Evolutionary conservation across 2,113 vertebrate species (phyloP).

Genomic region (Apodemus speciosus): DNA sequence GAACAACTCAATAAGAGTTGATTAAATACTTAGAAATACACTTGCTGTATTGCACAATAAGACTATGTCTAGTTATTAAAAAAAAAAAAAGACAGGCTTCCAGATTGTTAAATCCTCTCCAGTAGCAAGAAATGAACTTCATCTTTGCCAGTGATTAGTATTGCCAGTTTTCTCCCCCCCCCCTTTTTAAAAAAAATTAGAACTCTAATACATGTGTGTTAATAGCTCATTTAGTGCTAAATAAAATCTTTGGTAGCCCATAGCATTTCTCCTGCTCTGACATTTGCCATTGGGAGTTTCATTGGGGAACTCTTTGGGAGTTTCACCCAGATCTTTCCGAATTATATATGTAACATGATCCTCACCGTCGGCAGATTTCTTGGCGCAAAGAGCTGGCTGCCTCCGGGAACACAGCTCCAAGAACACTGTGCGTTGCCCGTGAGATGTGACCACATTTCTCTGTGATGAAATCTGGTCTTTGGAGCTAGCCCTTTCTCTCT

Average conservation of each 20-base stretch:
- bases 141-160: constrained; percentile 2
- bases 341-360: constrained; percentile 28
- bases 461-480: constrained; percentile 27
- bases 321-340: not conserved
- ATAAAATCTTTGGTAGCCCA: constrained; percentile 30
- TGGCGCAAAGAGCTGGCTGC: constrained; percentile 32
- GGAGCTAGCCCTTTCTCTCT: constrained; percentile 22
- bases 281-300: not conserved
- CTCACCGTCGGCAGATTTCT: constrained; percentile 46
- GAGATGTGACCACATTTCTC: constrained; percentile 22
- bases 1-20: constrained; percentile 29
- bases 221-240: not conserved
- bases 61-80: not conserved
- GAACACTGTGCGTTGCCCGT: constrained; percentile 1
- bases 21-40: constrained; percentile 6
- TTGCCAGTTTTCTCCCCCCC: constrained; percentile 33
- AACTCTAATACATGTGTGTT: not conserved
- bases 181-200: not conserved
- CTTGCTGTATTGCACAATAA: not conserved
- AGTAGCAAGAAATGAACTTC: constrained; percentile 2
- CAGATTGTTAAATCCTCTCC: constrained; percentile 15
- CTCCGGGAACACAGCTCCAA: constrained; percentile 34
- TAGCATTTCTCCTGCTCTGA: constrained; percentile 35
- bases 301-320: not conserved
- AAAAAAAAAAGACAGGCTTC: constrained; percentile 5